A percentile compares a stretch with the other conserved stretches of the same genome.
Evolutionary conservation across 2,797 vertebrate species (phyloP).

Genomic region (Melanotaenia trifasciata): DNA sequence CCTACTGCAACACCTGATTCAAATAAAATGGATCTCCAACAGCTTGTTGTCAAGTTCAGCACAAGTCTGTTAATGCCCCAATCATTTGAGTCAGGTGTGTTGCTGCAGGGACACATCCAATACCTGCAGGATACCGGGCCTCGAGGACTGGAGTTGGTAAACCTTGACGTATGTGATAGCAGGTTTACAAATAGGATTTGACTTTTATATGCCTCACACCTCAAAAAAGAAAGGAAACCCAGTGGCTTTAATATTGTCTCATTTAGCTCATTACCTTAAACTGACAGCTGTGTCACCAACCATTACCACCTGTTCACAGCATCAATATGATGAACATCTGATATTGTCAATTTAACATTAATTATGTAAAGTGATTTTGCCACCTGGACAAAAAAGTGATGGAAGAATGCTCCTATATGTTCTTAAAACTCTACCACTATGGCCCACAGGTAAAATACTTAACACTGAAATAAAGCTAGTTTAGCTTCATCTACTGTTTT

Average conservation of each 20-base stretch:
- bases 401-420: not conserved
- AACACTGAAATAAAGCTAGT: conserved; percentile 19
- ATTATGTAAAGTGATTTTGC: not conserved
- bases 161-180: too few relatives aligned
- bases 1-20: too few relatives aligned
- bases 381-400: not conserved
- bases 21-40: too few relatives aligned
- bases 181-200: not conserved
- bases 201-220: not conserved
- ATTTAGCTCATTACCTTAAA: not conserved
- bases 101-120: too few relatives aligned
- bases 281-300: not conserved
- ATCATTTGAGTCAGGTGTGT: too few relatives aligned
- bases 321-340: not conserved
- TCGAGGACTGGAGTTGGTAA: too few relatives aligned
- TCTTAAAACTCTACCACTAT: not conserved
- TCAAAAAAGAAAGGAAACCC: not conserved
- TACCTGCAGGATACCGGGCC: too few relatives aligned
- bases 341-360: not conserved
- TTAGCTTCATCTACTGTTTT: conserved; percentile 28
- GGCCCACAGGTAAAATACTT: not conserved
- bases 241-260: not conserved
- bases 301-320: not conserved
- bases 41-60: too few relatives aligned
- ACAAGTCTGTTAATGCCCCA: too few relatives aligned